A percentile compares a stretch with the other conserved stretches of the same genome.
phyloP scores from a whole-genome alignment of 2,888 invertebrate species.

The Rhaphigaster nebulosa region DNA sequence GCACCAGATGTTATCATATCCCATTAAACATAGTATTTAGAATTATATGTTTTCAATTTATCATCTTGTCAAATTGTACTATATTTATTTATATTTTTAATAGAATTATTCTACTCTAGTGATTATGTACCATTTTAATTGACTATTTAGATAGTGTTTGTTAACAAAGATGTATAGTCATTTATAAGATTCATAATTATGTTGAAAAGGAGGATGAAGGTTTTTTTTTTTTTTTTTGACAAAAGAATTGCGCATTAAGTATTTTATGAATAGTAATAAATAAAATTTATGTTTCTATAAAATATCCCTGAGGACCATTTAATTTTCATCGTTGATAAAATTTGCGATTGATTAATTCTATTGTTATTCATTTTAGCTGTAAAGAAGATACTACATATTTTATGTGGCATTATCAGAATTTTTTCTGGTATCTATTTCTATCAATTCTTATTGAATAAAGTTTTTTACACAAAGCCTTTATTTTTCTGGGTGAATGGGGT shows the following conservation, averaged over 20 bases:
- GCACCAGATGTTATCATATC: conserved; percentile 92
- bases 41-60: background rate
- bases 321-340: background rate
- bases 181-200: background rate
- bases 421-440: background rate
- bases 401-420: background rate
- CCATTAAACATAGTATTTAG: conserved; percentile 72
- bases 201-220: background rate
- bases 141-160: background rate
- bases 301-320: background rate
- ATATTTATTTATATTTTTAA: conserved; percentile 31
- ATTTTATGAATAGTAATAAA: background rate
- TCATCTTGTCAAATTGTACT: background rate
- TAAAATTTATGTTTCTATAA: background rate
- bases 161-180: background rate
- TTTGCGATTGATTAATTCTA: background rate
- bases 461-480: too few relatives aligned
- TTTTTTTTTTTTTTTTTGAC: background rate
- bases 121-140: conserved; percentile 4
- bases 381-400: background rate
- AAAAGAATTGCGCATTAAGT: background rate
- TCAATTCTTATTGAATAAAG: background rate
- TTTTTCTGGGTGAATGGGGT: too few relatives aligned
- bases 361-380: background rate
- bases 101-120: conserved; percentile 3